Base-by-base conservation (phyloP, 2,797 vertebrate genomes). In the Onychomys arenicola region DNA sequence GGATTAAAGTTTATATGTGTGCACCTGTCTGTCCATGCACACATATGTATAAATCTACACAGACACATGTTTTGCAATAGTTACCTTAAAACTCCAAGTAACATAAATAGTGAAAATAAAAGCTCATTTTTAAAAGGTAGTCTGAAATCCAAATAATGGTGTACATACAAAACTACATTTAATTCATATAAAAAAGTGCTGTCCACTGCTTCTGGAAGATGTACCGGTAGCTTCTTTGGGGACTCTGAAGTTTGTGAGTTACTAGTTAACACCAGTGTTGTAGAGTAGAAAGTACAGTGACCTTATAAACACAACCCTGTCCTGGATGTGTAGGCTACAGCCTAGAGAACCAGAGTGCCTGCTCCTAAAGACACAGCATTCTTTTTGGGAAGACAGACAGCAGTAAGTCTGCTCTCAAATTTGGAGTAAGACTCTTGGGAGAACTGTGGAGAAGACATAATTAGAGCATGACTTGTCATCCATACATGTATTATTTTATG, bases 61-160 rank as follows among this genome's bases (percentile, higher is more conserved):
- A 25, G 12, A 32, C 29, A 83, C 71, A 40, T 55, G 14, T 52
- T 73, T 59, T 67, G 81, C 32, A 65, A 0, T 90, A 81, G 29
- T n/a, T 88, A 61, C 21, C 23, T 89, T 37, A 34, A 63, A 21
- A 87, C 86, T 89, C 63, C 89, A 67, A 87, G 46, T 43, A 94
- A 17, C 23, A 40, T 69, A 14, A 96, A 61, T 89, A 63, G 86
- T 90, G 89, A 88, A 71, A 90, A 52, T 69, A 90, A 61, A 93
- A 94, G 67, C 67, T 82, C 12, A 85, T 32, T 75, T 94, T 89
- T 78, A 90, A 77, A 71, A 2, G 49, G 49, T 5, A 80, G 85
- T 90, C 67, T 89, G 17, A 23, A 80, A 91, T 29, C 83, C 13
- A 81, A n/a, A 21, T 78, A 81, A 87, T 46, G 16, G 65, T 73